phyloP scores from a whole-genome alignment of 2,888 invertebrate species.

The Phymatocera aterrima region DNA sequence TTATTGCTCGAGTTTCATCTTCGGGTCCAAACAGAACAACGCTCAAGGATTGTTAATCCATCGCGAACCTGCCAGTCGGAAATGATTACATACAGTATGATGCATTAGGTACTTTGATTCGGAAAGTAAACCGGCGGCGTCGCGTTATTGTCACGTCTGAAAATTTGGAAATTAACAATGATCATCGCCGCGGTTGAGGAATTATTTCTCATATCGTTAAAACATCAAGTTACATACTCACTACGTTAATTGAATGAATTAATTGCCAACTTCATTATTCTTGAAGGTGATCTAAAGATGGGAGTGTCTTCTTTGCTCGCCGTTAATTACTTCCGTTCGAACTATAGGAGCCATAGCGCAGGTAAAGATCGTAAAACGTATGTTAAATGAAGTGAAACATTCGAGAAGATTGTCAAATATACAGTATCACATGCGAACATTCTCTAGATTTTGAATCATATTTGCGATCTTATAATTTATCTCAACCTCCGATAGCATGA shows the following conservation, averaged over 20 bases:
- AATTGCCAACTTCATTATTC: not conserved
- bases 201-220: not conserved
- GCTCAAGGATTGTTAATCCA: too few species aligned
- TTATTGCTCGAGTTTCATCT: too few species aligned
- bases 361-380: not conserved
- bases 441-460: too few species aligned
- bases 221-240: not conserved
- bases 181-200: not conserved
- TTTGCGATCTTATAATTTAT: too few species aligned
- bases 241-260: constrained; percentile 25
- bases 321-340: constrained; percentile 20
- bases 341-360: not conserved
- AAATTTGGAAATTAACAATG: not conserved
- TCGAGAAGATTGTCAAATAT: too few species aligned
- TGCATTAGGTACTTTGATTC: too few species aligned
- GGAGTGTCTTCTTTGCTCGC: constrained; percentile 20
- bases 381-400: too few species aligned
- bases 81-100: too few species aligned
- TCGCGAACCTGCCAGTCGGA: too few species aligned
- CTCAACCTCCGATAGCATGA: too few species aligned
- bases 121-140: constrained; percentile 6
- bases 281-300: not conserved
- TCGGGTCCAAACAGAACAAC: too few species aligned
- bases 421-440: too few species aligned
- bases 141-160: constrained; percentile 15